Evolutionary conservation across 2,113 vertebrate species (phyloP).

Genomic region (Channa argus): DNA sequence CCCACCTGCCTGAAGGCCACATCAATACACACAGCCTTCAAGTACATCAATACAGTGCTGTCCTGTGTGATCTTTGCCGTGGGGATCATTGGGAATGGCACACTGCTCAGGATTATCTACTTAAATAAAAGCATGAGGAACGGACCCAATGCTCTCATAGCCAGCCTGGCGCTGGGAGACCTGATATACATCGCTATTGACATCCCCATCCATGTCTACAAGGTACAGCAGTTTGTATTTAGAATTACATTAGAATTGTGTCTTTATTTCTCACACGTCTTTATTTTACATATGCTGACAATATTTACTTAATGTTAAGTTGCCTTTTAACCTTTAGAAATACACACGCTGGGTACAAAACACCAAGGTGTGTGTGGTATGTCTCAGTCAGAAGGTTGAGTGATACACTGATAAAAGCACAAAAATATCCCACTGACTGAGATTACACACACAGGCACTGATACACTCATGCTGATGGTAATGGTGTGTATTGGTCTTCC

Average conservation of each 20-base stretch:
- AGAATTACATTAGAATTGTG: too few relatives aligned
- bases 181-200: conserved; percentile 93
- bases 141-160: conserved; percentile 93
- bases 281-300: too few relatives aligned
- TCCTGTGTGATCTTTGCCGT: conserved; percentile 91
- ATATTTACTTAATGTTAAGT: too few relatives aligned
- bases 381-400: conserved; percentile 44
- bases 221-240: conserved; percentile 72
- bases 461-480: not conserved
- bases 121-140: conserved; percentile 97
- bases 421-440: conserved; percentile 48
- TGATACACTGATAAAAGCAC: conserved; percentile 60
- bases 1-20: conserved; percentile 80
- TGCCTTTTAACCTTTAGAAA: too few relatives aligned
- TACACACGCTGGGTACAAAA: too few relatives aligned
- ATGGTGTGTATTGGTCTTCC: too few relatives aligned
- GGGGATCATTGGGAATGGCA: conserved; percentile 92
- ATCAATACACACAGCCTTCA: conserved; percentile 85
- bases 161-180: conserved; percentile 93
- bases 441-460: conserved; percentile 8
- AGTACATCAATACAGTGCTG: conserved; percentile 91
- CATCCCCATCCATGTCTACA: conserved; percentile 92
- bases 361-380: conserved; percentile 11
- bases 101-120: conserved; percentile 93
- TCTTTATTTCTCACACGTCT: not conserved